A percentile compares a stretch with the other conserved stretches of the same genome.
Evolutionary conservation across 2,888 invertebrate species (phyloP).

Genomic region (Cheilosia grossa): DNA sequence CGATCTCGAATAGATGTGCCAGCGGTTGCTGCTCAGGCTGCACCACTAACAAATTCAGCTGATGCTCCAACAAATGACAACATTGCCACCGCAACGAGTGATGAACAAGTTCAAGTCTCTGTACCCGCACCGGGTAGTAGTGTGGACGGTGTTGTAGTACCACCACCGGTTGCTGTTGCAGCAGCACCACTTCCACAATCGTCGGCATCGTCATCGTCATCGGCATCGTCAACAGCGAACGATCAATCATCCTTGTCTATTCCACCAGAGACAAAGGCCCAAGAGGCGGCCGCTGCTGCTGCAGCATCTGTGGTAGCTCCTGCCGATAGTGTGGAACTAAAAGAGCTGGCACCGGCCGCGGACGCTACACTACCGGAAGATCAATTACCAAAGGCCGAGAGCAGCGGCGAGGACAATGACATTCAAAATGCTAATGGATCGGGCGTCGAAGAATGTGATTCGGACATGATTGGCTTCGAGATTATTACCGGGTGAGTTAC

Average conservation of each 20-base stretch:
- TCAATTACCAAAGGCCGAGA: conserved; percentile 78
- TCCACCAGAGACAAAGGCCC: conserved; percentile 72
- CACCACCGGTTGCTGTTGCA: conserved; percentile 76
- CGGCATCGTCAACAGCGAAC: conserved; percentile 52
- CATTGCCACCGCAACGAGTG: conserved; percentile 78
- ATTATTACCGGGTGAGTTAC: conserved; percentile 90
- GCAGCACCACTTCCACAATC: conserved; percentile 78
- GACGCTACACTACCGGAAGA: conserved; percentile 71
- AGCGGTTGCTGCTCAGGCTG: conserved; percentile 64
- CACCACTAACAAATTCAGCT: conserved; percentile 76
- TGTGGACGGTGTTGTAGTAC: conserved; percentile 60
- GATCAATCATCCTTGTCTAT: conserved; percentile 71
- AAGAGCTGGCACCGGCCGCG: conserved; percentile 61
- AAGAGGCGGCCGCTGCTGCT: conserved; percentile 75
- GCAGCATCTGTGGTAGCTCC: conserved; percentile 72
- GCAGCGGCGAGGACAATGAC: conserved; percentile 77
- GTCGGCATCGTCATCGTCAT: conserved; percentile 40
- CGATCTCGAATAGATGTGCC: conserved; percentile 80
- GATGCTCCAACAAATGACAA: conserved; percentile 77
- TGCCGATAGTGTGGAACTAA: conserved; percentile 63
- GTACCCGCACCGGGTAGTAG: conserved; percentile 79
- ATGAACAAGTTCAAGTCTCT: conserved; percentile 76
- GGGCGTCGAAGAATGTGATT: conserved; percentile 89
- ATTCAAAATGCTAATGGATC: conserved; percentile 76
- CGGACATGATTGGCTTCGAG: conserved; percentile 95